Evolutionary conservation across 1,140 invertebrate species (phyloP).

Genomic region (Rhyacophila brunnea): DNA sequence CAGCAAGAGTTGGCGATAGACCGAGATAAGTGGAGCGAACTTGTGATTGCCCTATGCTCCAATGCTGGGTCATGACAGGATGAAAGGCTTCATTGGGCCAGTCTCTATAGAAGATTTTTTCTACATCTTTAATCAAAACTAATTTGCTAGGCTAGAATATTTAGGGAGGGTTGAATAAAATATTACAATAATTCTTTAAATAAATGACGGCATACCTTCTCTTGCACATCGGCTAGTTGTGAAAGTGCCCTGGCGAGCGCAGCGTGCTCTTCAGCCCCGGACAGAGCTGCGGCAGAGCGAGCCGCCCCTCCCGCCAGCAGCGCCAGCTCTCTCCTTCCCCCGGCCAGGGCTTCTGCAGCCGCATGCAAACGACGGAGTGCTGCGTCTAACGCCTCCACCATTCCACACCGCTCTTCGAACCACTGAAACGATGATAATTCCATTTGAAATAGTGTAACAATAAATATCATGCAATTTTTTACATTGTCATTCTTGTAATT

Average conservation of each 20-base stretch:
- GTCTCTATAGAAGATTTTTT: too few relatives aligned
- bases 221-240: constrained; percentile 90
- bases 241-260: constrained; percentile 87
- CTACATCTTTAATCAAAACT: too few relatives aligned
- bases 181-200: too few relatives aligned
- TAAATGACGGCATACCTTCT: constrained; percentile 58
- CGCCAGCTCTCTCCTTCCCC: constrained; percentile 84
- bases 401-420: constrained; percentile 95
- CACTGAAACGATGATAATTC: constrained; percentile 63
- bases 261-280: constrained; percentile 93
- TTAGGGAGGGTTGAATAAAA: constrained; percentile 2
- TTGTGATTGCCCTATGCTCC: too few relatives aligned
- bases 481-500: too few relatives aligned
- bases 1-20: background rate
- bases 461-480: too few relatives aligned
- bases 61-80: too few relatives aligned
- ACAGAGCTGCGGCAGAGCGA: constrained; percentile 81
- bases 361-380: constrained; percentile 86
- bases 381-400: constrained; percentile 89
- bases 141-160: background rate
- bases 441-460: too few relatives aligned
- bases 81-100: background rate
- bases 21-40: too few relatives aligned
- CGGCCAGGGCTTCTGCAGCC: constrained; percentile 85
- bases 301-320: constrained; percentile 76